These are phyloP conservation scores for Fissipunctia ypsillon DNA, from an alignment of 2,888 invertebrate species.

Conservation along the genomic window DNA sequence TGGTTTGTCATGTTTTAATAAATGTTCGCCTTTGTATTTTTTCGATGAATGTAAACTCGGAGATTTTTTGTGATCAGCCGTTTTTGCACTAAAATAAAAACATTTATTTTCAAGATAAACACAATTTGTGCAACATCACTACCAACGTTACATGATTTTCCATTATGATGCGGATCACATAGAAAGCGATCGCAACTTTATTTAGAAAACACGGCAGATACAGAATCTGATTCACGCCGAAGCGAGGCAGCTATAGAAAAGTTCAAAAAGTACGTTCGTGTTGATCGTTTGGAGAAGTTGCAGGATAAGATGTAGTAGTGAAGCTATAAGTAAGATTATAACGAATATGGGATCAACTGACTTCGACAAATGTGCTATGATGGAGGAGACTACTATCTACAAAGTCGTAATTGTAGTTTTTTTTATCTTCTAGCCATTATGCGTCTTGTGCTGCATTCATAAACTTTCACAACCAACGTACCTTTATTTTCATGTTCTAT, in stretches of 20 bases:
- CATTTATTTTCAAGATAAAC: neutral
- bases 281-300: conserved; percentile 15
- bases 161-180: conserved; percentile 35
- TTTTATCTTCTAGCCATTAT: neutral
- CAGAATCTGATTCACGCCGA: conserved; percentile 22
- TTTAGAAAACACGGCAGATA: conserved; percentile 28
- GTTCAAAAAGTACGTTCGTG: conserved; percentile 26
- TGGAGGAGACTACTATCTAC: neutral
- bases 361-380: conserved; percentile 13
- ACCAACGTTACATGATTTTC: neutral
- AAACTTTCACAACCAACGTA: neutral
- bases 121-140: conserved; percentile 1
- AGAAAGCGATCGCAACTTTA: conserved; percentile 18
- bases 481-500: neutral
- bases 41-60: neutral
- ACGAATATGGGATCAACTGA: conserved; percentile 12
- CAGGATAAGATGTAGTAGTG: neutral
- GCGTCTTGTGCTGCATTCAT: neutral
- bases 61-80: neutral
- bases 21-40: conserved; percentile 5
- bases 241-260: conserved; percentile 10
- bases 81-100: neutral
- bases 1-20: conserved; percentile 9
- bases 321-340: conserved; percentile 24
- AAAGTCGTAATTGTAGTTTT: conserved; percentile 4